These are phyloP conservation scores for Sceliomorpha sp. DNA, from an alignment of 2,888 invertebrate species.

Conservation along the genomic window DNA sequence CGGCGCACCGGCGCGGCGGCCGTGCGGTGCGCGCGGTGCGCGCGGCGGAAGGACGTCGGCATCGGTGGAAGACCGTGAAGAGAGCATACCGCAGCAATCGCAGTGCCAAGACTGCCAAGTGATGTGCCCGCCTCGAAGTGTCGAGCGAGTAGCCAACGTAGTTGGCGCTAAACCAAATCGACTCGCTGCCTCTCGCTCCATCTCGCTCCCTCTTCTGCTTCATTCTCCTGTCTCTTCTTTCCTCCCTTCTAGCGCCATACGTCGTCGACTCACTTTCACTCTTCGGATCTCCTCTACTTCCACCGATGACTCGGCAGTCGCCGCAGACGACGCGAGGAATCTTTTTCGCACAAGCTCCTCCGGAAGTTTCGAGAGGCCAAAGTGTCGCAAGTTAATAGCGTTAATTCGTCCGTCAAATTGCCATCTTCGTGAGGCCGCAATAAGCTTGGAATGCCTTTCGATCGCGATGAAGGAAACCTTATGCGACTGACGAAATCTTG, in stretches of 20 bases:
- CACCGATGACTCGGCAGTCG: constrained; percentile 20
- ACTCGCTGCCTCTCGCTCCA: constrained; percentile 46
- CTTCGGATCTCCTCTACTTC: constrained; percentile 6
- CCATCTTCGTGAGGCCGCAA: too few relatives aligned
- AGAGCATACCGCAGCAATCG: constrained; percentile 54
- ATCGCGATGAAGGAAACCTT: too few relatives aligned
- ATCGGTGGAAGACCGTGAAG: constrained; percentile 11
- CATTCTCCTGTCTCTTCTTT: constrained; percentile 14
- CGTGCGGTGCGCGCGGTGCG: too few relatives aligned
- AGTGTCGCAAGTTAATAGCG: constrained; percentile 12
- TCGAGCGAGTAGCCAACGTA: constrained; percentile 59
- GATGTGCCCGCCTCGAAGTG: constrained; percentile 64
- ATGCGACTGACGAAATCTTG: too few relatives aligned
- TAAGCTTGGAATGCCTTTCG: too few relatives aligned
- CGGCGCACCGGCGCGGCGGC: too few relatives aligned
- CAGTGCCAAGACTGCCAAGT: constrained; percentile 70
- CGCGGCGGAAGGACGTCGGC: too few relatives aligned
- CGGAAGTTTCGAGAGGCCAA: constrained; percentile 17
- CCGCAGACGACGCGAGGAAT: constrained; percentile 5
- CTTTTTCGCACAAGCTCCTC: constrained; percentile 26
- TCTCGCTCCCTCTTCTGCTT: constrained; percentile 14
- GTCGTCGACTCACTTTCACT: constrained; percentile 23
- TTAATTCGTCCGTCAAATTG: constrained; percentile 19
- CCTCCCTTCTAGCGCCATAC: constrained; percentile 17
- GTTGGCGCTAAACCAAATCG: constrained; percentile 72